Evolutionary conservation across 2,888 invertebrate species (phyloP).

Genomic region (Zygothrica quintamaculata): DNA sequence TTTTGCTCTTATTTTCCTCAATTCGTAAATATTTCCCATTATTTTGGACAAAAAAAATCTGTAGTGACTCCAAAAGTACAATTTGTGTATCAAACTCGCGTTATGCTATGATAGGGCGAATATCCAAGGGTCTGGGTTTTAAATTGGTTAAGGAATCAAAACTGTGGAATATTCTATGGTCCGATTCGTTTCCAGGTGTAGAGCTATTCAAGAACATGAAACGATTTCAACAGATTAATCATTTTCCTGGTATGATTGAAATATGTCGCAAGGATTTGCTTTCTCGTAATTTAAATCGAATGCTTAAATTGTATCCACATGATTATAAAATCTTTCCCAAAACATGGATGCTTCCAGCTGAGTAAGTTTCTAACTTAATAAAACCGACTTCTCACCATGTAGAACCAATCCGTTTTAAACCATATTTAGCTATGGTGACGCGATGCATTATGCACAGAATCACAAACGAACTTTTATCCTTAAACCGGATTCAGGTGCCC

Average conservation of each 20-base stretch:
- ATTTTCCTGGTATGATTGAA: constrained; percentile 96
- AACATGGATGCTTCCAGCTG: constrained; percentile 96
- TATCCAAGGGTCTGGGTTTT: constrained; percentile 82
- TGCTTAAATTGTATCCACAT: constrained; percentile 94
- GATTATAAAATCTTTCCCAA: constrained; percentile 97
- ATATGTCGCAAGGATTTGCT: constrained; percentile 95
- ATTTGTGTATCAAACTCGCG: constrained; percentile 82
- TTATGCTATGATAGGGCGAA: constrained; percentile 80
- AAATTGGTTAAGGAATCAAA: constrained; percentile 89
- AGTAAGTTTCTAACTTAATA: constrained; percentile 87
- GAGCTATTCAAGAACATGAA: constrained; percentile 96
- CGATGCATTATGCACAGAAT: constrained; percentile 86
- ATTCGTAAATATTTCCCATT: background rate
- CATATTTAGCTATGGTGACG: constrained; percentile 89
- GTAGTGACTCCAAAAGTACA: constrained; percentile 72
- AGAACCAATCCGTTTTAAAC: background rate
- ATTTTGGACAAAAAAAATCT: too few species aligned
- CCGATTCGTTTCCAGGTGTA: constrained; percentile 93
- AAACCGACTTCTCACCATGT: too few species aligned
- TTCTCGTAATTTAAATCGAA: constrained; percentile 94
- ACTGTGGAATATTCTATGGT: constrained; percentile 95
- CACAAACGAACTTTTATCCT: constrained; percentile 91
- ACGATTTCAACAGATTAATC: constrained; percentile 95
- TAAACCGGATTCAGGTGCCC: constrained; percentile 96
- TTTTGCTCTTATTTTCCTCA: too few species aligned